Percentiles rank a stretch among this genome's conserved stretches.
These are phyloP conservation scores for Syngnathus floridae DNA, from an alignment of 2,113 vertebrate genomes.

Conservation along the genomic window DNA sequence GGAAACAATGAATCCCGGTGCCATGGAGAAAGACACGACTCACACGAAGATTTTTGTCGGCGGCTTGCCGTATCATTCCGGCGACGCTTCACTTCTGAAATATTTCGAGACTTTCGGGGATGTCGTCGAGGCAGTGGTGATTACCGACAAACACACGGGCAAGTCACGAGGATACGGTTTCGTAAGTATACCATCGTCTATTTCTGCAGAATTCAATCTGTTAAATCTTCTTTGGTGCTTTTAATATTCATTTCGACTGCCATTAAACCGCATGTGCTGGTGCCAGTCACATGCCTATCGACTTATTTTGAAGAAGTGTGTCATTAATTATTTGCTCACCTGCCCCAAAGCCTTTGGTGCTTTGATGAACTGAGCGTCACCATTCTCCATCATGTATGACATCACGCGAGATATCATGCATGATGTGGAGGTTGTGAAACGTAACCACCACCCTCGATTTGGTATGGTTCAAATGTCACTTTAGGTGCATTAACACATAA, in stretches of 20 bases:
- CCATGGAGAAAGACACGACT: conserved; percentile 87
- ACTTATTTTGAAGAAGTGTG: conserved; percentile 50
- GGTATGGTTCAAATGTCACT: background rate
- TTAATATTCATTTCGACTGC: conserved; percentile 3
- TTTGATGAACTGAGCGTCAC: background rate
- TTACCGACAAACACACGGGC: conserved; percentile 91
- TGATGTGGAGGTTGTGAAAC: background rate
- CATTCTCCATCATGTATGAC: background rate
- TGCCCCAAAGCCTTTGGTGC: background rate
- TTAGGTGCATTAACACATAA: background rate
- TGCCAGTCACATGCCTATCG: conserved; percentile 36
- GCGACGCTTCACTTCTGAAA: conserved; percentile 85
- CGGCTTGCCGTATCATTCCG: conserved; percentile 90
- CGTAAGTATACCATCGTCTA: conserved; percentile 70
- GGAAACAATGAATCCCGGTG: conserved; percentile 78
- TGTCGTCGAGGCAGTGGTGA: conserved; percentile 93
- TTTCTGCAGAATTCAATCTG: background rate
- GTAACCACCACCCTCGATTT: background rate
- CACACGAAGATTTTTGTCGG: conserved; percentile 95
- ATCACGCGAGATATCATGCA: background rate
- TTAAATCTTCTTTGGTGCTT: background rate
- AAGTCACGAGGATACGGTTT: conserved; percentile 94
- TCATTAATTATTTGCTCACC: conserved; percentile 47
- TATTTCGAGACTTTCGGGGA: conserved; percentile 92
- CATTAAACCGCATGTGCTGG: no score